These are phyloP conservation scores for Oreotrochilus melanogaster DNA, from an alignment of 2,113 vertebrate species.

Conservation along the genomic window DNA sequence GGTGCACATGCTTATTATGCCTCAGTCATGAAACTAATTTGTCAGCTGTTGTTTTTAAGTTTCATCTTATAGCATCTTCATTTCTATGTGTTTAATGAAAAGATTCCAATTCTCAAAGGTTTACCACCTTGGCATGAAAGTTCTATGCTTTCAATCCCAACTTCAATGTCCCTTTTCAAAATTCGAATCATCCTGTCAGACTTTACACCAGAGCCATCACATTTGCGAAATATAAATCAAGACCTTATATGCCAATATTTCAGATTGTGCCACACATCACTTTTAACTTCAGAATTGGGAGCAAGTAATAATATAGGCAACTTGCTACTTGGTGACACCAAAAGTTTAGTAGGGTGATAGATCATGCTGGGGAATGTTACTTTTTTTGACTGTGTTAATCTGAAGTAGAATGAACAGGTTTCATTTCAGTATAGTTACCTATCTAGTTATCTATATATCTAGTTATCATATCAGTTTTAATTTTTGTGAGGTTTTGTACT, in stretches of 20 bases:
- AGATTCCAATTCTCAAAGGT: background rate
- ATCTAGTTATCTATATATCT: no score
- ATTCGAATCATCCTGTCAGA: background rate
- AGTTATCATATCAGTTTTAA: background rate
- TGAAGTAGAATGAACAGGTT: background rate
- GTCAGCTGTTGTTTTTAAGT: background rate
- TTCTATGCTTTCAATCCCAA: background rate
- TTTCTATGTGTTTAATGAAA: background rate
- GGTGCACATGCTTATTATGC: background rate
- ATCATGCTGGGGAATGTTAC: background rate
- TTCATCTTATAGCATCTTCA: background rate
- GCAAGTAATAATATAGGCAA: background rate
- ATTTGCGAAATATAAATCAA: background rate
- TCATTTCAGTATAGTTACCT: background rate
- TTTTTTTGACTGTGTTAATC: background rate
- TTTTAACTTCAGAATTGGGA: background rate
- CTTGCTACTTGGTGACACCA: background rate
- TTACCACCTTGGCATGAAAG: no score
- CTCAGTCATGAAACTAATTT: background rate
- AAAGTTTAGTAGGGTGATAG: background rate
- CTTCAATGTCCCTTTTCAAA: background rate
- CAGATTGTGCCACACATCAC: background rate
- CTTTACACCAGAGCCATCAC: background rate
- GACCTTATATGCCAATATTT: background rate
- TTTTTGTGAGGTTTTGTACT: background rate